phyloP scores from a whole-genome alignment of 2,888 invertebrate genomes.

The Amiota communis region DNA sequence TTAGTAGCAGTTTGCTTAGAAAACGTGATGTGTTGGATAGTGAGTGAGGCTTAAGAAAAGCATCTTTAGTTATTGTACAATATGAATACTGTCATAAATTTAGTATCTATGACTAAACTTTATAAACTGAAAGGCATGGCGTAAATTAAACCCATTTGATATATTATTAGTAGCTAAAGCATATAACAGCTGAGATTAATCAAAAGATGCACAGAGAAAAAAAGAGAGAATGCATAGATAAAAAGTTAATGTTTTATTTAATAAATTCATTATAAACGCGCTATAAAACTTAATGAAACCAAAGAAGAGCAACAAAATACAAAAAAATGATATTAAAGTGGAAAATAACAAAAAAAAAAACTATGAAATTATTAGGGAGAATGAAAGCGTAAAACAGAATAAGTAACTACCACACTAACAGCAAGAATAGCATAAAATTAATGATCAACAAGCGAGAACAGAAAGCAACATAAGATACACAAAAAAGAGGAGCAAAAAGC shows the following conservation, averaged over 20 bases:
- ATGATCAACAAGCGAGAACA: background rate
- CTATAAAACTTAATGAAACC: background rate
- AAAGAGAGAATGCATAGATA: too few species aligned
- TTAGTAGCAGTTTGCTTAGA: too few species aligned
- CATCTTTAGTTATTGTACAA: too few species aligned
- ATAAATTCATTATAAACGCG: background rate
- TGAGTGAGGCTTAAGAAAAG: too few species aligned
- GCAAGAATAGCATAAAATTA: conserved; percentile 3
- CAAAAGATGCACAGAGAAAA: too few species aligned
- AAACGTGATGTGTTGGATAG: too few species aligned
- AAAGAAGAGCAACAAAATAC: background rate
- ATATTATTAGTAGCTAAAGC: too few species aligned
- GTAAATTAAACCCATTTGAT: too few species aligned
- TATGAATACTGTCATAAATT: too few species aligned
- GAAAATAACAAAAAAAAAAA: conserved; percentile 3
- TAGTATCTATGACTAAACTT: too few species aligned
- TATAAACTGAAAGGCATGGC: too few species aligned
- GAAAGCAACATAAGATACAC: background rate
- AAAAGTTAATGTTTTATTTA: background rate
- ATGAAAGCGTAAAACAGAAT: conserved; percentile 11
- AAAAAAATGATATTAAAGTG: background rate
- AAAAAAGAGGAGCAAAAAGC: background rate
- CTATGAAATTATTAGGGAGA: conserved; percentile 3
- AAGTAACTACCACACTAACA: background rate
- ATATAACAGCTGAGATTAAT: too few species aligned